Percentiles rank a stretch among this genome's conserved stretches.
These are phyloP conservation scores for Melanotus villosus DNA, from an alignment of 2,888 invertebrate genomes.

Conservation along the genomic window DNA sequence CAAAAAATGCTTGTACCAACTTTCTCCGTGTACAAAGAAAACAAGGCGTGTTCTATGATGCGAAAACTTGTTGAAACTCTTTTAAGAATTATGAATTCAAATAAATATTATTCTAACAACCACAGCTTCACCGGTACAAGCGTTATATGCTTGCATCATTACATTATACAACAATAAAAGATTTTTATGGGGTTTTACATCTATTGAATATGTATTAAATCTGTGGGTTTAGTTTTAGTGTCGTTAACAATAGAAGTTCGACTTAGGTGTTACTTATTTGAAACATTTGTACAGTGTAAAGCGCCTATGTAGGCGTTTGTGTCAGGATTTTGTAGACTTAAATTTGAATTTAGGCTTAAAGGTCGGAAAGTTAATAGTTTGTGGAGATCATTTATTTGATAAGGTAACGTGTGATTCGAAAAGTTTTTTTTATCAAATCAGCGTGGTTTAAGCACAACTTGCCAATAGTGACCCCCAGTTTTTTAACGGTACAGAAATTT, in stretches of 20 bases:
- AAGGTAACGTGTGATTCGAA: too few relatives aligned
- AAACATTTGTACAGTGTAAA: neutral
- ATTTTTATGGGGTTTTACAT: neutral
- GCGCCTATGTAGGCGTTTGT: neutral
- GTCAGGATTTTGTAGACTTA: too few relatives aligned
- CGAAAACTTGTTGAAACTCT: neutral
- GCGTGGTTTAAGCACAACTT: too few relatives aligned
- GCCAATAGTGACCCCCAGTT: too few relatives aligned
- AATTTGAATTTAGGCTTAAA: too few relatives aligned
- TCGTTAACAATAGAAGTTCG: neutral
- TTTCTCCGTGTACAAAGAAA: neutral
- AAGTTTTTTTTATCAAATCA: too few relatives aligned
- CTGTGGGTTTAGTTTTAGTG: conserved; percentile 29
- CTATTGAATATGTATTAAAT: conserved; percentile 30
- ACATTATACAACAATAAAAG: conserved; percentile 5
- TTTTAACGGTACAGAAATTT: too few relatives aligned
- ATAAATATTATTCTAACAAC: neutral
- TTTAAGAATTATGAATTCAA: neutral
- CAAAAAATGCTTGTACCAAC: too few relatives aligned
- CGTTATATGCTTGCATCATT: neutral
- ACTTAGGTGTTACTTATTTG: neutral
- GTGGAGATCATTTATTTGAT: too few relatives aligned
- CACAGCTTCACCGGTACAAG: neutral
- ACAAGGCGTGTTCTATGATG: neutral
- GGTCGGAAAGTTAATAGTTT: too few relatives aligned